Percentiles rank a stretch among this genome's conserved stretches.
Conservation (phyloP, 2,888 invertebrate genomes). For the Diadegma fenestrale region DNA sequence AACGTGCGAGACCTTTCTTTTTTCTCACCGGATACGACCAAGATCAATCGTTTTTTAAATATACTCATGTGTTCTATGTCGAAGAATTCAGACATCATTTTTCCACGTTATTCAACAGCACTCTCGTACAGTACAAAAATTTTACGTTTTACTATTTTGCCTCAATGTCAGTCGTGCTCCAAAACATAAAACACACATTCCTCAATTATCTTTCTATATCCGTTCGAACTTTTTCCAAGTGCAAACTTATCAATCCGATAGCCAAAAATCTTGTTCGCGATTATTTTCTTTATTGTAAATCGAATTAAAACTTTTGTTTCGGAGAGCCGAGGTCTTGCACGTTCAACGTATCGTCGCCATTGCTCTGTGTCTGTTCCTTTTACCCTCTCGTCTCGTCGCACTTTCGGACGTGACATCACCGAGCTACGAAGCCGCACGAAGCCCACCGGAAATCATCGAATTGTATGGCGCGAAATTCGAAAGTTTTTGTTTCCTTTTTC, state of each 20-base stretch:
- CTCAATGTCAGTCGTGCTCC: not conserved
- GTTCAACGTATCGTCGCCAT: conserved; percentile 60
- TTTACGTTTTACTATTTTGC: not conserved
- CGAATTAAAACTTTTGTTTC: not conserved
- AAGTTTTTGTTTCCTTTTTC: not conserved
- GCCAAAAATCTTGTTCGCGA: not conserved
- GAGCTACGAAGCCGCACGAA: conserved; percentile 19
- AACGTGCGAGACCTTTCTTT: conserved; percentile 27
- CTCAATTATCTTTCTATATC: not conserved
- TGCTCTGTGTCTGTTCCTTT: conserved; percentile 17
- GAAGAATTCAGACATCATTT: not conserved
- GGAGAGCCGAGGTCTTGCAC: conserved; percentile 42
- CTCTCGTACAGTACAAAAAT: conserved; percentile 5
- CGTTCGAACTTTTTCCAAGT: not conserved
- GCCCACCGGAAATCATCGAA: conserved; percentile 16
- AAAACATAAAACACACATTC: not conserved
- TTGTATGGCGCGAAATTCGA: not conserved
- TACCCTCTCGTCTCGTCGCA: not conserved
- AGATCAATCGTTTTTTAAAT: not conserved
- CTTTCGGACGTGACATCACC: conserved; percentile 4
- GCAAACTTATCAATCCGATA: conserved; percentile 6
- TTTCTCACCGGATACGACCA: not conserved
- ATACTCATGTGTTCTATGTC: not conserved
- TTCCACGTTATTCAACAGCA: not conserved
- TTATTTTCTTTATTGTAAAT: conserved; percentile 7